Conservation (phyloP, 2,888 invertebrate species). For the Nyleta sp. region DNA sequence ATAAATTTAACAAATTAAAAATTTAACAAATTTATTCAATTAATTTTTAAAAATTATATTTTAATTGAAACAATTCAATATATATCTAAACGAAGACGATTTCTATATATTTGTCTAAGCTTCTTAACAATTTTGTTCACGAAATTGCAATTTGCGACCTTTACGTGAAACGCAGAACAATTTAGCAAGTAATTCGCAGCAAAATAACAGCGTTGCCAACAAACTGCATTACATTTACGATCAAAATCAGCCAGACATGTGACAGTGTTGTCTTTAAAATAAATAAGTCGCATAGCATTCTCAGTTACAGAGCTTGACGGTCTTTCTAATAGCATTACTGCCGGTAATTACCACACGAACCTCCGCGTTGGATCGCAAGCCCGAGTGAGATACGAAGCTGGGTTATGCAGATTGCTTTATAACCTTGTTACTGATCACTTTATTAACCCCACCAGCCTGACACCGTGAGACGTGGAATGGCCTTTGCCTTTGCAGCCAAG, state of each 20-base stretch:
- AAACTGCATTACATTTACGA: neutral
- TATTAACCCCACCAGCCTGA: constrained; percentile 77
- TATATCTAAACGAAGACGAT: no score
- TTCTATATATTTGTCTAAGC: no score
- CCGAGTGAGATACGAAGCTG: constrained; percentile 68
- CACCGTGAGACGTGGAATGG: constrained; percentile 59
- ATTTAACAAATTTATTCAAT: no score
- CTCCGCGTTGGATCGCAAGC: constrained; percentile 69
- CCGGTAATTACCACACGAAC: constrained; percentile 77
- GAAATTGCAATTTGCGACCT: no score
- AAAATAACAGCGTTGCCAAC: no score
- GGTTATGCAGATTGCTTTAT: constrained; percentile 82
- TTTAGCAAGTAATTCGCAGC: no score
- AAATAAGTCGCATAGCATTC: constrained; percentile 68
- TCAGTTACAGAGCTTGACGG: constrained; percentile 78
- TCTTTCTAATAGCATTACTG: constrained; percentile 78
- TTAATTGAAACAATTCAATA: no score
- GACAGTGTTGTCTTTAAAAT: constrained; percentile 29
- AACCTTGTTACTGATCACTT: constrained; percentile 82
- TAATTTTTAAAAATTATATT: no score
- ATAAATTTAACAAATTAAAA: no score
- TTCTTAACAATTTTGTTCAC: no score
- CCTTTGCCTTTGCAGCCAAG: constrained; percentile 42
- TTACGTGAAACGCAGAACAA: no score
- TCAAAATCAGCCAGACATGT: constrained; percentile 18